A percentile compares a stretch with the other conserved stretches of the same genome.
Evolutionary conservation across 2,797 vertebrate species (phyloP).

Genomic region (Gouania willdenowi): DNA sequence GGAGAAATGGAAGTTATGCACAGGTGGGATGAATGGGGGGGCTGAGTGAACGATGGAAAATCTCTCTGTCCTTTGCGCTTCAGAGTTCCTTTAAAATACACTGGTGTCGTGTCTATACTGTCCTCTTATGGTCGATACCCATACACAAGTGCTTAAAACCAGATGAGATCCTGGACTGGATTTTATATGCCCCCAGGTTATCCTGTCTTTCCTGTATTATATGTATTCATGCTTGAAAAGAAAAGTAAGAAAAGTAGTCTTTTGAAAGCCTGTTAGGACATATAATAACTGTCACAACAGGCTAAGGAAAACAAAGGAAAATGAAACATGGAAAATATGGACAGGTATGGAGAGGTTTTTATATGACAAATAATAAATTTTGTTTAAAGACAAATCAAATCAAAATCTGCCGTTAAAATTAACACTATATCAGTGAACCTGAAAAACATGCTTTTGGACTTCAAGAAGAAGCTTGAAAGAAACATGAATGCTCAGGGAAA

Average conservation of each 20-base stretch:
- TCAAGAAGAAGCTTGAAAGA: too few relatives aligned
- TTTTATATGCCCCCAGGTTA: constrained; percentile 64
- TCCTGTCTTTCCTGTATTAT: too few relatives aligned
- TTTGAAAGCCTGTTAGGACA: constrained; percentile 61
- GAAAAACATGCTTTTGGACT: too few relatives aligned
- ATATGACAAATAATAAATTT: too few relatives aligned
- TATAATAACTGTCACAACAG: constrained; percentile 66
- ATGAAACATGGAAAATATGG: too few relatives aligned
- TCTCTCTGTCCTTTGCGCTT: constrained; percentile 49
- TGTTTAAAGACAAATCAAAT: too few relatives aligned
- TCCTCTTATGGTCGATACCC: constrained; percentile 53
- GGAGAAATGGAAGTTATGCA: constrained; percentile 52
- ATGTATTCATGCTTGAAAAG: too few relatives aligned
- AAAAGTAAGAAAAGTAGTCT: too few relatives aligned
- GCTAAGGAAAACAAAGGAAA: constrained; percentile 32
- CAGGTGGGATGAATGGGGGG: constrained; percentile 69
- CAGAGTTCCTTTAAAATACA: constrained; percentile 54
- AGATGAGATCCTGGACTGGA: constrained; percentile 52
- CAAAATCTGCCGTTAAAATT: too few relatives aligned
- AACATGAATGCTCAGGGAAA: too few relatives aligned
- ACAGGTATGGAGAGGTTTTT: too few relatives aligned
- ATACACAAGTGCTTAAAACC: constrained; percentile 59
- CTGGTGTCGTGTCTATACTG: constrained; percentile 52
- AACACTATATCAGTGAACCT: too few relatives aligned
- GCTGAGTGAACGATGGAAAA: constrained; percentile 62